Evolutionary conservation across 2,797 vertebrate species (phyloP).

Genomic region (Orientallactaga sibirica): DNA sequence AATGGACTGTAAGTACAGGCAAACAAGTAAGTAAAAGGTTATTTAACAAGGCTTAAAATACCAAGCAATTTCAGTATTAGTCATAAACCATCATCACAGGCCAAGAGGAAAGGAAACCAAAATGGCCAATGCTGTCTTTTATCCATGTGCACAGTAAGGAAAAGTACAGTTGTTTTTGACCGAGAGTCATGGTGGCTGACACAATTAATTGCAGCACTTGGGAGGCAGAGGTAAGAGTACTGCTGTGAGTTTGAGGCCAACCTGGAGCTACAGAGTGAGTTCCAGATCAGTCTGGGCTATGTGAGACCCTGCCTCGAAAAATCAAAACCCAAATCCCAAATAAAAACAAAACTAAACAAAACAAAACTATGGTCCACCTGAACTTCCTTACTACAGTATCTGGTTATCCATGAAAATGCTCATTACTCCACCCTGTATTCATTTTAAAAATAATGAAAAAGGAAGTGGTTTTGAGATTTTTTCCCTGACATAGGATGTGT

Average conservation of each 20-base stretch:
- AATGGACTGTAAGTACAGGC: too few relatives aligned
- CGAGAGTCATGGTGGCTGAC: neutral
- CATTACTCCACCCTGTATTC: neutral
- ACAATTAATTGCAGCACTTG: too few relatives aligned
- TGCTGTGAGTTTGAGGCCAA: too few relatives aligned
- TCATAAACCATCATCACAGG: neutral
- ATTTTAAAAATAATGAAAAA: conserved; percentile 57
- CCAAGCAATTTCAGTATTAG: neutral
- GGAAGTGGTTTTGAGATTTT: neutral
- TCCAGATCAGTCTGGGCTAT: too few relatives aligned
- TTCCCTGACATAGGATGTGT: neutral
- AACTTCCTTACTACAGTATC: conserved; percentile 36
- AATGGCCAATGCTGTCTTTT: neutral
- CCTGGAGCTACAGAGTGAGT: too few relatives aligned
- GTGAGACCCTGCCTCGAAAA: too few relatives aligned
- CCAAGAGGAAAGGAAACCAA: conserved; percentile 29
- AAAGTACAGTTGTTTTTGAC: conserved; percentile 8
- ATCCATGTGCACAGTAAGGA: neutral
- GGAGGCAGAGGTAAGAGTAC: too few relatives aligned
- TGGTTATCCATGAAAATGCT: neutral
- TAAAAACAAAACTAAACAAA: too few relatives aligned
- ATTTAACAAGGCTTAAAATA: conserved; percentile 19
- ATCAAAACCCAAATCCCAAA: too few relatives aligned
- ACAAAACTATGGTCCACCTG: neutral
- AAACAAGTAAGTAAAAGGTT: neutral